These are phyloP conservation scores for Epinephelus moara DNA, from an alignment of 2,113 vertebrate genomes.

Conservation along the genomic window DNA sequence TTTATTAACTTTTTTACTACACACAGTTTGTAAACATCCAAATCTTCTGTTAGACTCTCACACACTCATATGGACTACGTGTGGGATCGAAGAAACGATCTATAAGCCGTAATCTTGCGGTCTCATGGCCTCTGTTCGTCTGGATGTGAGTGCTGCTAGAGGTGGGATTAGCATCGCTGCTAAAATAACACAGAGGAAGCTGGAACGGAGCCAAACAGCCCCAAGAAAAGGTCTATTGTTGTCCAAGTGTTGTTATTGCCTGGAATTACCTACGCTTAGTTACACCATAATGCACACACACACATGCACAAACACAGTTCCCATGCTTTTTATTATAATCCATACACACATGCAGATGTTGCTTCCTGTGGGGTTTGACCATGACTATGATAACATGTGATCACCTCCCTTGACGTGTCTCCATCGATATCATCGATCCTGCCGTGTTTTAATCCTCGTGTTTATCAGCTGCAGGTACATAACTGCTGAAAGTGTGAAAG, in stretches of 20 bases:
- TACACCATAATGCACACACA: slow-evolving; percentile 61
- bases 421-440: slow-evolving; percentile 68
- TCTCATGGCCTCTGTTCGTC: slow-evolving; percentile 50
- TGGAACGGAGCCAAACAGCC: slow-evolving; percentile 67
- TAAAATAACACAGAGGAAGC: slow-evolving; percentile 72
- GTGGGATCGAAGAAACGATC: slow-evolving; percentile 9
- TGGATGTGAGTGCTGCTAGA: slow-evolving; percentile 30
- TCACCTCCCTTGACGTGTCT: slow-evolving; percentile 22
- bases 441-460: slow-evolving; percentile 61
- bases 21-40: neutral
- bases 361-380: slow-evolving; percentile 12
- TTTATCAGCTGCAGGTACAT: slow-evolving; percentile 62
- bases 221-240: slow-evolving; percentile 79
- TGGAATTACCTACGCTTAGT: slow-evolving; percentile 75
- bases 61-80: slow-evolving; percentile 15
- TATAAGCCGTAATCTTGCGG: slow-evolving; percentile 57
- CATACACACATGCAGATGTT: slow-evolving; percentile 26
- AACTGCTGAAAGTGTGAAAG: slow-evolving; percentile 35
- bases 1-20: neutral
- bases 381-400: neutral
- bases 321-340: slow-evolving; percentile 35
- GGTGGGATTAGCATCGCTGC: slow-evolving; percentile 69
- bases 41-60: neutral
- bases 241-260: slow-evolving; percentile 72
- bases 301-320: slow-evolving; percentile 38